These are phyloP conservation scores for Andrena flavipes DNA, from an alignment of 2,888 invertebrate genomes.

Conservation along the genomic window DNA sequence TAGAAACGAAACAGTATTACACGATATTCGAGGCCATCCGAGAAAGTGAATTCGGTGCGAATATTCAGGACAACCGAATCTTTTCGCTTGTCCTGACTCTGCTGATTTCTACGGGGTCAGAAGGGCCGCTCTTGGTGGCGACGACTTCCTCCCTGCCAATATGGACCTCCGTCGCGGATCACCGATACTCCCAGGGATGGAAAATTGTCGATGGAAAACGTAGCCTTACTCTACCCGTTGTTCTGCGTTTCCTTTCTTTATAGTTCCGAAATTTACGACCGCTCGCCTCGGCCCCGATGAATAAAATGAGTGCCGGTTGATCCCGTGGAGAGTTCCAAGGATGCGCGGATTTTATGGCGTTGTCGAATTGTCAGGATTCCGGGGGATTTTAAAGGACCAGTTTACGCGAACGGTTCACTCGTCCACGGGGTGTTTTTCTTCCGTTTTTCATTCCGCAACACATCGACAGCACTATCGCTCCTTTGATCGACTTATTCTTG, in stretches of 20 bases:
- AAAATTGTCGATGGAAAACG: constrained; percentile 1
- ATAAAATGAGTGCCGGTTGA: background rate
- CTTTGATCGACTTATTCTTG: constrained; percentile 24
- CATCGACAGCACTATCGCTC: constrained; percentile 4
- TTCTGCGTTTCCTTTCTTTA: constrained; percentile 1
- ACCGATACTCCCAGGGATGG: background rate
- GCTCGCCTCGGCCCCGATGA: background rate
- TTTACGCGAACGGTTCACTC: constrained; percentile 29
- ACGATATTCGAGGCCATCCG: constrained; percentile 24
- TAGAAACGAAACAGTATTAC: constrained; percentile 18
- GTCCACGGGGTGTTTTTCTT: constrained; percentile 1
- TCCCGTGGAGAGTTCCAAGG: constrained; percentile 3
- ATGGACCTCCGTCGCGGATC: background rate
- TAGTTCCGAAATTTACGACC: constrained; percentile 16
- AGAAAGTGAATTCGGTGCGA: constrained; percentile 18
- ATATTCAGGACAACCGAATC: constrained; percentile 29
- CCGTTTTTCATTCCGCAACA: constrained; percentile 33
- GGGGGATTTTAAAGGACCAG: constrained; percentile 22
- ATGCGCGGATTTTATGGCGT: constrained; percentile 2
- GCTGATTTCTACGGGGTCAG: background rate
- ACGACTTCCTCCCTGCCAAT: constrained; percentile 9
- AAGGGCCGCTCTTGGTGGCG: background rate
- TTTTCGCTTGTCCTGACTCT: constrained; percentile 16
- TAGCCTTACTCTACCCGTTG: background rate
- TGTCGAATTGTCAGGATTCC: constrained; percentile 29